Evolutionary conservation across 2,797 vertebrate species (phyloP).

Genomic region (Falco novaeseelandiae): DNA sequence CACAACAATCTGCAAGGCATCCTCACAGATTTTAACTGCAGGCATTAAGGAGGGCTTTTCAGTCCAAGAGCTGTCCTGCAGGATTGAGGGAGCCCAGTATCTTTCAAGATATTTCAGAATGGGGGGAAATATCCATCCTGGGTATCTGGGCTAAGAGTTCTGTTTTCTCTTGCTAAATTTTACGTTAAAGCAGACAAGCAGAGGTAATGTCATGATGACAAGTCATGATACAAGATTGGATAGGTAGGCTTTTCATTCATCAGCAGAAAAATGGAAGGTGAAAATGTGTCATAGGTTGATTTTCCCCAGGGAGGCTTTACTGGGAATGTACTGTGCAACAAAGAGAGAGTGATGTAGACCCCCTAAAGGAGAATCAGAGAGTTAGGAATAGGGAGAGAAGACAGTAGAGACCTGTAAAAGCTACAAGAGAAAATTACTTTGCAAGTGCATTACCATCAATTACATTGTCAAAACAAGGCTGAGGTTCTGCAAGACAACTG

Average conservation of each 20-base stretch:
- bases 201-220: neutral
- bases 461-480: slow-evolving; percentile 16
- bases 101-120: neutral
- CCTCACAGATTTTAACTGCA: neutral
- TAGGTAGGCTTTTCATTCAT: neutral
- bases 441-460: neutral
- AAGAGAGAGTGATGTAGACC: neutral
- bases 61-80: neutral
- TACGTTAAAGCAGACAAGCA: neutral
- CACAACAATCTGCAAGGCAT: neutral
- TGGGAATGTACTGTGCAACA: neutral
- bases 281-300: neutral
- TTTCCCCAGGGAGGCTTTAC: neutral
- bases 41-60: neutral
- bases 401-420: neutral
- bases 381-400: neutral
- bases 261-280: neutral
- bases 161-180: neutral
- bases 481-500: neutral
- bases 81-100: neutral
- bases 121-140: neutral
- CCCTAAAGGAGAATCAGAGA: neutral
- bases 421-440: neutral
- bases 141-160: neutral
- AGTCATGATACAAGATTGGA: neutral